Percentiles rank a stretch among this genome's conserved stretches.
These are phyloP conservation scores for Sarcophaga caerulescens DNA, from an alignment of 2,888 invertebrate species.

Conservation along the genomic window DNA sequence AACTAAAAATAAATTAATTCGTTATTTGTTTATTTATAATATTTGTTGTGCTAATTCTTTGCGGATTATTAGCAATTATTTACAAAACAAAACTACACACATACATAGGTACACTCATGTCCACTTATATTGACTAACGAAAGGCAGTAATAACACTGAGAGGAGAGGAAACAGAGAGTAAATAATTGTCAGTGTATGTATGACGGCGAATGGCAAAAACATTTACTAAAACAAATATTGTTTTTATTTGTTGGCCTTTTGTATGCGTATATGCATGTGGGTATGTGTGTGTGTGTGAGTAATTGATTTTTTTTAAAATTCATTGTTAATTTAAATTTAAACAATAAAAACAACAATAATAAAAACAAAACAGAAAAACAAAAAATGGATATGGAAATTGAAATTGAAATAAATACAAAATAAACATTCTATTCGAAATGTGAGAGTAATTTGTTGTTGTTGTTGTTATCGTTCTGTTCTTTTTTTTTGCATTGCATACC, in stretches of 20 bases:
- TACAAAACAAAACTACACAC: neutral
- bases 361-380: neutral
- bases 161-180: neutral
- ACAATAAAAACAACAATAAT: neutral
- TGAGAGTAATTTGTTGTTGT: too few species aligned
- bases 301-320: neutral
- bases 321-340: neutral
- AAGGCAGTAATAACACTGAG: too few species aligned
- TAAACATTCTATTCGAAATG: too few species aligned
- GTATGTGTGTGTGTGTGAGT: neutral
- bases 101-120: neutral
- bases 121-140: too few species aligned
- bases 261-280: too few species aligned
- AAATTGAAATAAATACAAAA: neutral
- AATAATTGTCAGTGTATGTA: neutral
- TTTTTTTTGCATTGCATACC: neutral
- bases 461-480: too few species aligned
- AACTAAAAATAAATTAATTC: too few species aligned
- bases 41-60: slow-evolving; percentile 28
- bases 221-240: neutral
- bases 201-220: neutral
- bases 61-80: slow-evolving; percentile 19
- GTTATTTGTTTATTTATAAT: neutral
- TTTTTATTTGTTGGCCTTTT: too few species aligned
- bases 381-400: neutral